Percentiles rank a stretch among this genome's conserved stretches.
Conservation (phyloP, 2,113 vertebrate genomes). For the Plestiodon gilberti region DNA sequence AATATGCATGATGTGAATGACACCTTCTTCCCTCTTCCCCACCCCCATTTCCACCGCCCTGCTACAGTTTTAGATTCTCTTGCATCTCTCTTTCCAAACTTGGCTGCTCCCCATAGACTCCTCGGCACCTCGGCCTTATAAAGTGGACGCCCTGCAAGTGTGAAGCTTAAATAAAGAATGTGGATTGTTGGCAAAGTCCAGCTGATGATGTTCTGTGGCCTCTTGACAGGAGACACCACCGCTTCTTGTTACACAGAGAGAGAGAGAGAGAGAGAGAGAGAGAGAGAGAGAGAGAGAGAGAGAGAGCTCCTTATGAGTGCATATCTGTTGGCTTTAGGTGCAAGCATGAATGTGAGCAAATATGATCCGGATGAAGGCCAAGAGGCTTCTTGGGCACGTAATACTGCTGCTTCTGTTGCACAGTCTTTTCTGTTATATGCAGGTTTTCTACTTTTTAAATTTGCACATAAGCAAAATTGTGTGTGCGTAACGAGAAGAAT, state of each 20-base stretch:
- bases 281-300: too few relatives aligned
- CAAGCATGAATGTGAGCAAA: not conserved
- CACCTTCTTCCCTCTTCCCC: not conserved
- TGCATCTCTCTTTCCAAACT: constrained; percentile 23
- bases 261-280: too few relatives aligned
- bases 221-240: not conserved
- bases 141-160: constrained; percentile 37
- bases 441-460: too few relatives aligned
- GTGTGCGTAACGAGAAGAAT: too few relatives aligned
- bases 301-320: not conserved
- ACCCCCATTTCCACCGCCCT: not conserved
- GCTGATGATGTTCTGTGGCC: not conserved
- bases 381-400: not conserved
- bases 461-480: not conserved
- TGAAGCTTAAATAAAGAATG: constrained; percentile 20
- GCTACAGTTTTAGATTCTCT: not conserved
- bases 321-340: not conserved
- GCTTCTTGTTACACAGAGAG: constrained; percentile 8
- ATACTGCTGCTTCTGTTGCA: not conserved
- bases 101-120: constrained; percentile 47
- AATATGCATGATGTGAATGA: not conserved
- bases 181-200: not conserved
- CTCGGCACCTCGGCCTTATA: constrained; percentile 51
- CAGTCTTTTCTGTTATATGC: not conserved
- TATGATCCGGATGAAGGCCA: not conserved